Base-by-base conservation (phyloP, 2,888 invertebrate species). In the Iphiclides podalirius region DNA sequence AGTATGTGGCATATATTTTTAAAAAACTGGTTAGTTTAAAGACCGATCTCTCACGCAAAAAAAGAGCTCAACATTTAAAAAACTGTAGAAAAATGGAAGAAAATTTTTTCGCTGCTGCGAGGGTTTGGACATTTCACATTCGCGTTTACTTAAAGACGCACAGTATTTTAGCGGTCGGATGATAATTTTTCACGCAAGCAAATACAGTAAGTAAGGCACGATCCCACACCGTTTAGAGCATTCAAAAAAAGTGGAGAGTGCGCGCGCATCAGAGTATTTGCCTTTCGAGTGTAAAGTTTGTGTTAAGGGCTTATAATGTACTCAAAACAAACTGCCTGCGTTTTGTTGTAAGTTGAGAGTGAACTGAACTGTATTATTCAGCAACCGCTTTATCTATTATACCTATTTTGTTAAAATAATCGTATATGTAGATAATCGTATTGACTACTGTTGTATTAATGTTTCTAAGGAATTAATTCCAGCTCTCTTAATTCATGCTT, bases 331-430 rank as follows among this genome's bases (percentile, higher is more conserved):
- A 34, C 59, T 28, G 43, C 67, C 20, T 59, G 67, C 43, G 49
- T 57, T 14, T 14, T 75, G 1, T 26, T 26, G 79, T 79, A 58
- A 75, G 78, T 76, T 57, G 26, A 6, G 8, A 26, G 20, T 20
- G 20, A 20, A 31, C 15, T 31, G n/a, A n/a, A n/a, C n/a, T n/a
- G n/a, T n/a, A n/a, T n/a, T n/a, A n/a, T n/a, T n/a, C n/a, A 47
- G 16, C 34, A 36, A 41, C 20, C 6, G 20, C 6, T 20, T 20
- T 20, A 20, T 20, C 20, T 20, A 4, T 20, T 3, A 20, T 6
- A 20, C 20, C 20, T 20, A 20, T 20, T 20, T 3, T 6, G 20
- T 4, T 20, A 4, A 20, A 20, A 20, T 20, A 20, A 4, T 20
- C 6, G 20, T 6, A 20, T 20, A 20, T 20, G 20, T 20, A 4